Conservation (phyloP, 2,113 vertebrate species). For the Nyctibius bracteatus region DNA sequence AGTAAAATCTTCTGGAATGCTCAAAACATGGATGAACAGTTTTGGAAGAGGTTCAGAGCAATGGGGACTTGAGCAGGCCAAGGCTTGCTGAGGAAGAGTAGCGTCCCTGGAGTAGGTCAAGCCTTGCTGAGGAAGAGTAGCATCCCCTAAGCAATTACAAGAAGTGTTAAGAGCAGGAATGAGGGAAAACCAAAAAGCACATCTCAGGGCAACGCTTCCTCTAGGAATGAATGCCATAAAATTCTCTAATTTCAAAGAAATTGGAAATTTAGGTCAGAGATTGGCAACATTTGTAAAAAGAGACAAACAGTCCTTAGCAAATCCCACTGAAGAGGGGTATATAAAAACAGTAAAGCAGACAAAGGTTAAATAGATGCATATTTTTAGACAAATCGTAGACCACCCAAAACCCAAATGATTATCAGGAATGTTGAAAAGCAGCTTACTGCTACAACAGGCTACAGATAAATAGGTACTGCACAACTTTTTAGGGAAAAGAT, state of each 20-base stretch:
- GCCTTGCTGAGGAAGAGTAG: not conserved
- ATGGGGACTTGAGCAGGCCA: not conserved
- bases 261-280: too few species aligned
- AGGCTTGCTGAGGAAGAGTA: not conserved
- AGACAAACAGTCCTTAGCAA: not conserved
- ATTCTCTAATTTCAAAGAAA: not conserved
- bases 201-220: not conserved
- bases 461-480: not conserved
- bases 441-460: not conserved
- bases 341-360: not conserved
- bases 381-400: not conserved
- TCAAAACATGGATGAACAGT: not conserved
- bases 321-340: not conserved
- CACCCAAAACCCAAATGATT: not conserved
- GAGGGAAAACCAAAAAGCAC: not conserved
- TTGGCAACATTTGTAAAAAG: not conserved
- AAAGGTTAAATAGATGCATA: fast-evolving
- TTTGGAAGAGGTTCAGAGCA: not conserved
- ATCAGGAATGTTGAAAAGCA: not conserved
- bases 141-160: too few species aligned
- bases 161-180: not conserved
- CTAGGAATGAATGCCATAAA: not conserved
- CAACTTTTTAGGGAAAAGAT: not conserved
- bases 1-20: not conserved
- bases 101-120: not conserved